Evolutionary conservation across 2,113 vertebrate genomes (phyloP), one percentile per base, ranked within the genome.

Genomic region (Brachypodius melanocephalos): DNA sequence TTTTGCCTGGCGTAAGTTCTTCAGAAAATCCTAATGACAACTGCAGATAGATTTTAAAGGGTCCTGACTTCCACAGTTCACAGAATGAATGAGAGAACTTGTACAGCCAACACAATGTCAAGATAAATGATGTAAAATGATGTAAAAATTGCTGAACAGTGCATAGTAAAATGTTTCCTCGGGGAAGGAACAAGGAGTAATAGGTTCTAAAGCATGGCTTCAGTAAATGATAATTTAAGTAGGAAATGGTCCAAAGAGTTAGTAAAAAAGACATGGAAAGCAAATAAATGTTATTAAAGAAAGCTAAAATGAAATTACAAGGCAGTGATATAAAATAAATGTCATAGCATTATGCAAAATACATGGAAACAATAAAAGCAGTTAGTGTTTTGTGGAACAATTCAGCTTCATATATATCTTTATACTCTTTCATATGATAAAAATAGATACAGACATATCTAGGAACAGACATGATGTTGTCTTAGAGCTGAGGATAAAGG

Each of bases 1-100:
- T 80, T 88, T 54, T 25, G 18, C 49, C 68, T 85, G 78, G 63
- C 21, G 9, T 66, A 45, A 73, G 32, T 63, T 82, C 32, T 89
- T 84, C 89, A 82, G 61, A 85, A 97, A 93, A 91, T 55, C 51
- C 38, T 91, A 91, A 85, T 72, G 69, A 84, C 68, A 91, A 71
- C 29, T 77, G 46, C 43, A 83, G 85, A 80, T 36, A 93, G 63
- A 65, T 88, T 83, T 91, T 63, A 82, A 94, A 80, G 29, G 29
- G 9, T 42, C 14, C 63, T 88, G 72, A 69, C 59, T 80, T 95
- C 78, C 78, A 85, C 66, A 80, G 54, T 46, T 80, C 66, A 71
- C 26, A 43, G 42, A 95, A 89, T 32, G 38, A 95, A 73, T 40
- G 67, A 93, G 43, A 31, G 26, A 74, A 73, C 46, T 89, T 66